Conservation (phyloP, 1,140 invertebrate genomes). For the Ostrea edulis region DNA sequence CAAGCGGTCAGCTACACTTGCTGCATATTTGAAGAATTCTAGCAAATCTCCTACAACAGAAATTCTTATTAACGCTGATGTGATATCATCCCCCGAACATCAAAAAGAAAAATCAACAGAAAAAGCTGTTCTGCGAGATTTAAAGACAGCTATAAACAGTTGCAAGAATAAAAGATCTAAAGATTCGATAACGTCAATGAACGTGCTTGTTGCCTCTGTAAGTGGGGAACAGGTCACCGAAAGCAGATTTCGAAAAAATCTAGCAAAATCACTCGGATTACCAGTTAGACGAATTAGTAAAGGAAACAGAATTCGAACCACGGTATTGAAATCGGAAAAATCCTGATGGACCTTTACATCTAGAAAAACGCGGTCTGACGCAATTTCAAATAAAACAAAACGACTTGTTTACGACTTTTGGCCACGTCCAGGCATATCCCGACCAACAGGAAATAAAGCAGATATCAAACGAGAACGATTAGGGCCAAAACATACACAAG, state of each 20-base stretch:
- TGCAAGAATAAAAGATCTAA: neutral
- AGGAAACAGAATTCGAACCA: neutral
- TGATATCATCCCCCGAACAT: neutral
- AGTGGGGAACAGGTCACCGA: neutral
- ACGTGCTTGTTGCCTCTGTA: neutral
- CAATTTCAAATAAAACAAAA: neutral
- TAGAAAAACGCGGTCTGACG: constrained; percentile 3
- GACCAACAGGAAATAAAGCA: constrained; percentile 18
- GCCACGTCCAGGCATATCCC: neutral
- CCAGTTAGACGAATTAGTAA: neutral
- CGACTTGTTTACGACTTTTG: neutral
- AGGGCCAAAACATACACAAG: neutral
- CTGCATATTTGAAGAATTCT: neutral
- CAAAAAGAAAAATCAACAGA: neutral
- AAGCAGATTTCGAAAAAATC: neutral
- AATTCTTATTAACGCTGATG: neutral
- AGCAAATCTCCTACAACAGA: neutral
- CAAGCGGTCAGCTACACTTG: neutral
- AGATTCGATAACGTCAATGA: neutral
- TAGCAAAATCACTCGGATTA: neutral
- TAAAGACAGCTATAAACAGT: neutral
- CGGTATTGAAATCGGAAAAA: neutral
- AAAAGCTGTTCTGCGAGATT: neutral
- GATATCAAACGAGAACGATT: constrained; percentile 15
- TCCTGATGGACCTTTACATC: constrained; percentile 4